phyloP scores from a whole-genome alignment of 2,113 vertebrate species.

The Brienomyrus brachyistius region DNA sequence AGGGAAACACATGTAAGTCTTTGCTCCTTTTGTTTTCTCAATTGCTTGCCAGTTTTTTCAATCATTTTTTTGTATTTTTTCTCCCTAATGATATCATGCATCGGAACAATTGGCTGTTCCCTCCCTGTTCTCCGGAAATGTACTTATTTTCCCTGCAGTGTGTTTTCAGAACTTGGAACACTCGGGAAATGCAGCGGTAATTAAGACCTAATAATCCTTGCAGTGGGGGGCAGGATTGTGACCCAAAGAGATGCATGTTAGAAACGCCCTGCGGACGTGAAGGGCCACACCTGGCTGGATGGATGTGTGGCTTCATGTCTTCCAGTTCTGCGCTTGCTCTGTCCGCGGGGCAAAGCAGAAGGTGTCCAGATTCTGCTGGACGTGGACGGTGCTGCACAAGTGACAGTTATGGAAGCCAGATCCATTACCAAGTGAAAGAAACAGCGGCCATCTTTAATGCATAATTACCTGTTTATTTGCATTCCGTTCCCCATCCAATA shows the following conservation, averaged over 20 bases:
- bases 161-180: background rate
- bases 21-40: background rate
- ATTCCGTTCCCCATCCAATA: background rate
- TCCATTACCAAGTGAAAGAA: background rate
- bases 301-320: background rate
- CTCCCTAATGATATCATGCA: background rate
- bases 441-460: background rate
- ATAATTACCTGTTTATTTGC: background rate
- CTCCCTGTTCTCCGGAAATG: background rate
- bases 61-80: background rate
- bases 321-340: background rate
- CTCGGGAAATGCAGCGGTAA: background rate
- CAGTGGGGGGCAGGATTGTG: background rate
- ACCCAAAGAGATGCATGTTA: background rate
- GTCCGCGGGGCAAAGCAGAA: background rate
- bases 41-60: background rate
- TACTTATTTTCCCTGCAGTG: background rate
- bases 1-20: background rate
- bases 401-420: conserved; percentile 3
- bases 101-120: background rate
- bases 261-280: background rate
- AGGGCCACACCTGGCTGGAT: background rate
- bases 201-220: background rate
- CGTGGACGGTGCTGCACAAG: background rate
- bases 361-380: background rate